These are phyloP conservation scores for Notodromas monacha DNA, from an alignment of 2,888 invertebrate genomes.

Conservation along the genomic window DNA sequence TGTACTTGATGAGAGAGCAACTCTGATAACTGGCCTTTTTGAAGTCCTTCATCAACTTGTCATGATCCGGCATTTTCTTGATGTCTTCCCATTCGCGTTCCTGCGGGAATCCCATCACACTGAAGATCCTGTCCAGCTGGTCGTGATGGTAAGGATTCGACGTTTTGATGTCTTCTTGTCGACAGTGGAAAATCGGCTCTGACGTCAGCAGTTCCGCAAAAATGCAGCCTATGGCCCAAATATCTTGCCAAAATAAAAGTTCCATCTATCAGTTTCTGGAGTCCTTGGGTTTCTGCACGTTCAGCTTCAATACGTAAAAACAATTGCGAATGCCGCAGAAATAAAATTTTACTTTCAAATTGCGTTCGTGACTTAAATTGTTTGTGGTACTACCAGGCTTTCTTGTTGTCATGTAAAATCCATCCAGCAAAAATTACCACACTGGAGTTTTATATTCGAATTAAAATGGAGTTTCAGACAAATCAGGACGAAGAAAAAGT, in stretches of 20 bases:
- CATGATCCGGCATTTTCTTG: slow-evolving; percentile 94
- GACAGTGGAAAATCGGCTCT: slow-evolving; percentile 94
- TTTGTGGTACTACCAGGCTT: too few species aligned
- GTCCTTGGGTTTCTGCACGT: too few species aligned
- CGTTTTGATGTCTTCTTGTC: slow-evolving; percentile 96
- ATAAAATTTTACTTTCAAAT: too few species aligned
- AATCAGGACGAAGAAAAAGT: too few species aligned
- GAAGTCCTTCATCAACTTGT: slow-evolving; percentile 73
- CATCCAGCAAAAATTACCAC: too few species aligned
- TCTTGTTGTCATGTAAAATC: too few species aligned
- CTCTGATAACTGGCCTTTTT: slow-evolving; percentile 30
- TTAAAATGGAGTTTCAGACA: too few species aligned
- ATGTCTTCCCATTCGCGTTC: slow-evolving; percentile 98
- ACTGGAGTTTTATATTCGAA: too few species aligned
- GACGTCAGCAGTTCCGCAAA: slow-evolving; percentile 94
- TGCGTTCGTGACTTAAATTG: too few species aligned
- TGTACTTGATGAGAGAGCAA: slow-evolving; percentile 66
- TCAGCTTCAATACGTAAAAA: too few species aligned
- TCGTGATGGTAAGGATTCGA: slow-evolving; percentile 98
- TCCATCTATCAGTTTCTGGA: background rate
- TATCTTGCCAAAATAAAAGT: slow-evolving; percentile 27
- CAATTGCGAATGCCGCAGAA: too few species aligned
- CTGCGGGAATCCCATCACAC: slow-evolving; percentile 92
- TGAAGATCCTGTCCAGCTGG: slow-evolving; percentile 87
- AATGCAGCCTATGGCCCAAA: slow-evolving; percentile 97